Evolutionary conservation across 2,113 vertebrate species (phyloP), one percentile per base, ranked within the genome.

Genomic region (Ciconia stormi): DNA sequence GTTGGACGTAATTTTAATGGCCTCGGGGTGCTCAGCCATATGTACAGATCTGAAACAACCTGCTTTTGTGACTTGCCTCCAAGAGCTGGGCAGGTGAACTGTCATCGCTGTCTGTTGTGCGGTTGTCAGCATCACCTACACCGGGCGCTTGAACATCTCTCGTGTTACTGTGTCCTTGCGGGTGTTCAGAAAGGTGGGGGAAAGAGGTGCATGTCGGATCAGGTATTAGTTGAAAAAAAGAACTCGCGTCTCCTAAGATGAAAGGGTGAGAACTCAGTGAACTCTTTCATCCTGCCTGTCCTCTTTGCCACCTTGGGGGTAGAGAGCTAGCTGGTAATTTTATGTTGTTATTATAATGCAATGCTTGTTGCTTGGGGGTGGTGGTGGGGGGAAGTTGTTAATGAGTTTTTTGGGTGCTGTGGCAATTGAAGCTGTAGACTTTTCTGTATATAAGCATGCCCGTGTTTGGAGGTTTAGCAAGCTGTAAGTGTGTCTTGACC

Each of bases 161-260:
- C 3, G 1, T 0, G 0, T 36, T 10, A 0, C 3, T 2, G 36
- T 20, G 56, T 42, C 65, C 91, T 56, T 11, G 44, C 0, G 38
- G 38, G 23, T 34, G 65, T 46, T 79, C 16, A 6, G 56, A 20
- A 23, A n/a, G 49, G 61, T 20, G 52, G 27, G 53, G 53, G 15
- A n/a, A 8, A 12, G 72, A 47, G 55, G 6, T 49, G 55, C 3
- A 1, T 44, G 82, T 56, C 7, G n/a, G 59, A 10, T 38, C 50
- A 47, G 76, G 72, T 34, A 0, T 8, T 16, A 46, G 29, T 5
- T 36, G 69, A 11, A 32, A 46, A 56, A 32, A 26, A 65, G 30
- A 71, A 9, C 36, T 76, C 3, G 0, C 0, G 2, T 69, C 30
- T 62, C 71, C 16, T 3, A 0, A 44, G 81, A 47, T 50, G 80